Base-by-base conservation (phyloP, 2,888 invertebrate species). In the Ichneumoninae sp. region DNA sequence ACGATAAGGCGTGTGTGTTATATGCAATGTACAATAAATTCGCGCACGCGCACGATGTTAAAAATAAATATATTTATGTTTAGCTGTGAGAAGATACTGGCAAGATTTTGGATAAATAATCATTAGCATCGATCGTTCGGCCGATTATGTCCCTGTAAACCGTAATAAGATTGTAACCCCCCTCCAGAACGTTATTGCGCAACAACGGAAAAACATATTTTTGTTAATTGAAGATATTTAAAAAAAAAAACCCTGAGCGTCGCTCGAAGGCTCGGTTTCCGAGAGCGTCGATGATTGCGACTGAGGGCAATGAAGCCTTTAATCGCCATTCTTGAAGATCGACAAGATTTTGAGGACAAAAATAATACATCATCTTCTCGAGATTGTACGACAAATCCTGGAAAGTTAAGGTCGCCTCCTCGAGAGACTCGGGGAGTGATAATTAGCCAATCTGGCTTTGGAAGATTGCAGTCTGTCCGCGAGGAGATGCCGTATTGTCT, bases 21-120 rank as follows among this genome's bases (percentile, higher is more conserved):
- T 78, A 73, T 63, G 50, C 50, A 54, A 80, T 69, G 71, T 73
- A 65, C 50, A 44, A 80, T 74, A 68, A 66, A 80, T 57, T 81
- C 68, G 66, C 30, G 69, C 68, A 76, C 74, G 54, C 69, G 57
- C 54, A 50, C 63, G 65, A 50, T 76, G 66, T 76, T 26, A 66
- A 63, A 40, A 30, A 66, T 66, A 66, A 63, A 63, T 16, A 63
- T 63, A 33, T 30, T 63, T 30, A 26, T 63, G 16, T 30, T 66
- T 76, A 52, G 75, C 65, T 66, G 66, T 54, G 75, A 76, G 52
- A 22, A 13, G 52, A 76, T 33, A 36, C 40, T 66, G 65, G 26
- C 6, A 76, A 63, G 40, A 54, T 40, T 40, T 30, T 26, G 75
- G 40, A 44, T 10, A 40, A 54, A 33, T 36, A 26, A 66, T 76